Conservation (phyloP, 2,888 invertebrate genomes). For the Scaptodrosophila latifasciaeformis region DNA sequence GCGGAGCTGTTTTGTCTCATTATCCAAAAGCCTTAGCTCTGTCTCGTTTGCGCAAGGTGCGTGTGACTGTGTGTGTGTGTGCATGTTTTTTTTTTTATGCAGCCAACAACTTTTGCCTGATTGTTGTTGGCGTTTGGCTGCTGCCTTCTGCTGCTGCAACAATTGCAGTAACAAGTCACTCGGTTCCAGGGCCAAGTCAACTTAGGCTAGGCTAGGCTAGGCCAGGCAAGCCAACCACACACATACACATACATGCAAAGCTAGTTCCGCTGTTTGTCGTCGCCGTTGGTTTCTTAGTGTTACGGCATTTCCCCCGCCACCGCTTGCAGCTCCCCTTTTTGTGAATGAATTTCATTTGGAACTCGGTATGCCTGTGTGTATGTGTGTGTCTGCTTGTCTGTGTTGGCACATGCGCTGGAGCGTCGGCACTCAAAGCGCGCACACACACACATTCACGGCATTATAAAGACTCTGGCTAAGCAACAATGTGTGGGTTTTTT, state of each 20-base stretch:
- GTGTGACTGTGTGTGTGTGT: conserved; percentile 32
- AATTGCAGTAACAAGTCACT: too few species aligned
- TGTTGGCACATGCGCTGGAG: conserved; percentile 50
- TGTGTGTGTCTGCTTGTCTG: conserved; percentile 32
- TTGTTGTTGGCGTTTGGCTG: neutral
- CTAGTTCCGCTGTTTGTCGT: conserved; percentile 45
- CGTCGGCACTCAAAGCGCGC: conserved; percentile 38
- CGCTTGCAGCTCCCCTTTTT: conserved; percentile 58
- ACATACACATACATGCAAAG: conserved; percentile 27
- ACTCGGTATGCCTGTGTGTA: conserved; percentile 24
- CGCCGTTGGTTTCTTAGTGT: conserved; percentile 32
- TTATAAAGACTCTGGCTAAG: neutral
- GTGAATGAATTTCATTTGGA: conserved; percentile 60
- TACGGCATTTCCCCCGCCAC: conserved; percentile 52
- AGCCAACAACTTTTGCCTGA: conserved; percentile 36
- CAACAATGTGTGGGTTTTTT: conserved; percentile 66
- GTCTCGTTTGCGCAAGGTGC: conserved; percentile 42
- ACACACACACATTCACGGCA: conserved; percentile 18
- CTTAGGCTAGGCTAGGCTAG: conserved; percentile 5
- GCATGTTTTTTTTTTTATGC: conserved; percentile 42
- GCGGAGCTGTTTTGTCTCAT: conserved; percentile 43
- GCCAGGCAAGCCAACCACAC: conserved; percentile 27
- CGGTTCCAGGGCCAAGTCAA: too few species aligned
- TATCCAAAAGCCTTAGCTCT: conserved; percentile 22
- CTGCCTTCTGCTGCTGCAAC: conserved; percentile 27